Evolutionary conservation across 2,797 vertebrate species (phyloP).

Genomic region (Enteromius viviparus): DNA sequence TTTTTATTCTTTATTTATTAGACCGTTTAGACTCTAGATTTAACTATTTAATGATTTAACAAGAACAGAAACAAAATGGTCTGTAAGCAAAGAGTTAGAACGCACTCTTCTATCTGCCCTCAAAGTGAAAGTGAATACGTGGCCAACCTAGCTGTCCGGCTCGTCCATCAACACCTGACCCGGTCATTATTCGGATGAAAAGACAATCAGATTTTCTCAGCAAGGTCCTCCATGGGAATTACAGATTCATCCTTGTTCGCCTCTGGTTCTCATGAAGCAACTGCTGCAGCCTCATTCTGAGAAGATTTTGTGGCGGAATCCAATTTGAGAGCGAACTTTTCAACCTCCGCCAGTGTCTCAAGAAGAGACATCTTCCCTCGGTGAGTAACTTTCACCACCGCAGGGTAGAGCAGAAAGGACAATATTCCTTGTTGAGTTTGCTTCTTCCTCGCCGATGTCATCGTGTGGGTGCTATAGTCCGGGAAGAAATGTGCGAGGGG

Average conservation of each 20-base stretch:
- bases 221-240: background rate
- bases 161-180: background rate
- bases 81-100: slow-evolving; percentile 1
- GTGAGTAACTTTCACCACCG: background rate
- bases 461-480: background rate
- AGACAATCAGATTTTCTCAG: background rate
- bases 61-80: background rate
- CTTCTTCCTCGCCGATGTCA: background rate
- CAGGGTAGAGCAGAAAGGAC: background rate
- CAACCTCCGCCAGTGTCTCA: background rate
- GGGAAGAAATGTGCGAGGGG: background rate
- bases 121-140: background rate
- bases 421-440: background rate
- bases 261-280: background rate
- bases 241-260: background rate
- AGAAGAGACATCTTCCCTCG: background rate
- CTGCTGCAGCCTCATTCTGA: background rate
- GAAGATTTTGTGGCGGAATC: background rate
- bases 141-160: background rate
- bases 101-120: slow-evolving; percentile 7
- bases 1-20: too few relatives aligned
- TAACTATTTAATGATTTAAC: too few relatives aligned
- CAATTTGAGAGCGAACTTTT: background rate
- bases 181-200: background rate
- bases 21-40: too few relatives aligned